These are phyloP conservation scores for Yponomeuta sedellus DNA, from an alignment of 2,888 invertebrate species.

Conservation along the genomic window DNA sequence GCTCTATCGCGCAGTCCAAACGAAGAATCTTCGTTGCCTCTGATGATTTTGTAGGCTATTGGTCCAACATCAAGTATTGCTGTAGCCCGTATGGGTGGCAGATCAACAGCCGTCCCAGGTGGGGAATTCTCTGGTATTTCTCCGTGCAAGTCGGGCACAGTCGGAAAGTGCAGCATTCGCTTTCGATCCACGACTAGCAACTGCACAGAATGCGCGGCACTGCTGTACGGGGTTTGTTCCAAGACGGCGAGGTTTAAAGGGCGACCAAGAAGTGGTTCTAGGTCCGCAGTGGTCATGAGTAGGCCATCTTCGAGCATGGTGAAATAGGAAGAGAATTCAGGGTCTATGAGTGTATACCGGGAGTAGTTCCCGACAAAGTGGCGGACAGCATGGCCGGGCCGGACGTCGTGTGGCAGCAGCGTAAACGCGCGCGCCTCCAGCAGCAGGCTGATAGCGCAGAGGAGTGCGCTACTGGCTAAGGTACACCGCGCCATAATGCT, in stretches of 20 bases:
- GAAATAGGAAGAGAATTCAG: slow-evolving; percentile 89
- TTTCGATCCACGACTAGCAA: slow-evolving; percentile 89
- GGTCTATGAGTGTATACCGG: slow-evolving; percentile 80
- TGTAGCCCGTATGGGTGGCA: slow-evolving; percentile 84
- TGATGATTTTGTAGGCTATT: slow-evolving; percentile 87
- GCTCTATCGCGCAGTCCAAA: slow-evolving; percentile 83
- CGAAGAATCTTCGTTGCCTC: slow-evolving; percentile 83
- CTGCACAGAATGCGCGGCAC: slow-evolving; percentile 87
- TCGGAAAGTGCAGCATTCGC: slow-evolving; percentile 87
- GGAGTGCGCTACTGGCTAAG: slow-evolving; percentile 60
- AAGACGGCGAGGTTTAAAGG: slow-evolving; percentile 88
- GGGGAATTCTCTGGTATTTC: slow-evolving; percentile 87
- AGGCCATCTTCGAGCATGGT: slow-evolving; percentile 91
- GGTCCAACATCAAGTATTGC: slow-evolving; percentile 80
- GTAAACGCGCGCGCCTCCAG: slow-evolving; percentile 62
- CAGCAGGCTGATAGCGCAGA: slow-evolving; percentile 51
- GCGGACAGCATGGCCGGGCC: slow-evolving; percentile 91
- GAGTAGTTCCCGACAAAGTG: slow-evolving; percentile 80
- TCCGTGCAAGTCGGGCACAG: slow-evolving; percentile 78
- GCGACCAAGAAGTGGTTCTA: slow-evolving; percentile 86
- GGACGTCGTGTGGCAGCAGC: slow-evolving; percentile 91
- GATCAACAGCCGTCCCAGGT: slow-evolving; percentile 81
- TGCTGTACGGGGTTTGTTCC: slow-evolving; percentile 87
- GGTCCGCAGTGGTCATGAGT: slow-evolving; percentile 92
- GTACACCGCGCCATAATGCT: slow-evolving; percentile 52